Percentiles rank a stretch among this genome's conserved stretches.
Evolutionary conservation across 2,888 invertebrate species (phyloP).

Genomic region (Hemistola chrysoprasaria): DNA sequence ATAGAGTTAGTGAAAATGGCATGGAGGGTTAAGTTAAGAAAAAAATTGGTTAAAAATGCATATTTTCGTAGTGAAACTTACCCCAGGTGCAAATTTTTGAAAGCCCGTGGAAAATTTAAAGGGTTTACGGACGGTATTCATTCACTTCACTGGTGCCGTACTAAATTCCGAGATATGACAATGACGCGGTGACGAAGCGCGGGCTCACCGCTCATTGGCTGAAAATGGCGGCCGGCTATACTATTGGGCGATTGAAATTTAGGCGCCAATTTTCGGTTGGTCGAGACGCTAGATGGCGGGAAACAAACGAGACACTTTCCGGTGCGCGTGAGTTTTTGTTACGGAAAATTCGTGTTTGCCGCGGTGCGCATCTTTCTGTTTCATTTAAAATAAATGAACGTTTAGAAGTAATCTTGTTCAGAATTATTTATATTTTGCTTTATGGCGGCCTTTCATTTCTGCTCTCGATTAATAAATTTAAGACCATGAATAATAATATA

Average conservation of each 20-base stretch:
- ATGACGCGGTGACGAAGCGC: slow-evolving; percentile 80
- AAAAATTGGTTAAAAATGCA: slow-evolving; percentile 19
- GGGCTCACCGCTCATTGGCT: slow-evolving; percentile 71
- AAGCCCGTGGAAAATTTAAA: slow-evolving; percentile 70
- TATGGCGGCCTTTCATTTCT: too few species aligned
- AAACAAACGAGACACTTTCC: slow-evolving; percentile 71
- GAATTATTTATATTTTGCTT: background rate
- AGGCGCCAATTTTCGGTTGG: slow-evolving; percentile 82
- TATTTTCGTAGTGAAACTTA: slow-evolving; percentile 42
- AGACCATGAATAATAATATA: too few species aligned
- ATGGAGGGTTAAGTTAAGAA: slow-evolving; percentile 33
- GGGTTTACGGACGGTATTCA: slow-evolving; percentile 78
- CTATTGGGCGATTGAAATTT: slow-evolving; percentile 65
- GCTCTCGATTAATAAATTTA: too few species aligned
- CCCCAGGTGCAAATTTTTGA: slow-evolving; percentile 55
- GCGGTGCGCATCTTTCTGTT: slow-evolving; percentile 56
- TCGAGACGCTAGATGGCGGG: slow-evolving; percentile 76
- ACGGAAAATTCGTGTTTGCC: slow-evolving; percentile 72
- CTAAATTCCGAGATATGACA: slow-evolving; percentile 81
- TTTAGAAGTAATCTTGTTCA: background rate
- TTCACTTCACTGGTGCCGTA: slow-evolving; percentile 77
- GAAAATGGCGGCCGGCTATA: slow-evolving; percentile 73
- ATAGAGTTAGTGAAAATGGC: slow-evolving; percentile 29
- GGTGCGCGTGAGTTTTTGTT: slow-evolving; percentile 66
- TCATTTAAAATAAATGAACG: background rate